Percentiles rank a stretch among this genome's conserved stretches.
Evolutionary conservation across 2,113 vertebrate species (phyloP).

Genomic region (Dicaeum eximium): DNA sequence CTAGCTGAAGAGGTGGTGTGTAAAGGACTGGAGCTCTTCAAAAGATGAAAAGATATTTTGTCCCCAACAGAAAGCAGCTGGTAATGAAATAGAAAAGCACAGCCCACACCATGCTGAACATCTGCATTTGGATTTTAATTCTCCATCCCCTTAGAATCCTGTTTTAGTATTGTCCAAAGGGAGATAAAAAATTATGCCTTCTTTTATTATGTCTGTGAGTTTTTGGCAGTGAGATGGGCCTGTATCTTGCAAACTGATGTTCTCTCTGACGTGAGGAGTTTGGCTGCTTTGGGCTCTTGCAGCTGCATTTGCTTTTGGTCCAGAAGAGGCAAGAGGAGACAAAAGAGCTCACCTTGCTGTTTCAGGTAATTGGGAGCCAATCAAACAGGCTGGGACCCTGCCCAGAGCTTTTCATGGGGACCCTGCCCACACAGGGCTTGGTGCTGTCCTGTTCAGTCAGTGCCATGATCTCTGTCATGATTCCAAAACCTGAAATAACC

Average conservation of each 20-base stretch:
- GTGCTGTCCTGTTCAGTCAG: background rate
- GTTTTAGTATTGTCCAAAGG: background rate
- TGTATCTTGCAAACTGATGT: background rate
- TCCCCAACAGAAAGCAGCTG: background rate
- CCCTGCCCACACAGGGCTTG: background rate
- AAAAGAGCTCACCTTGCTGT: background rate
- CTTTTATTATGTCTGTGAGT: background rate
- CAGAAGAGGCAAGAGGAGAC: background rate
- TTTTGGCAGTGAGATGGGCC: background rate
- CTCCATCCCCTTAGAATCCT: background rate
- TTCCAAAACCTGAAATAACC: background rate
- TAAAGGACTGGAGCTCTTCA: background rate
- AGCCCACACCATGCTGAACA: background rate
- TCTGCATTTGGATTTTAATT: background rate
- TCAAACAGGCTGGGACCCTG: background rate
- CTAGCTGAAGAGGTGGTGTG: background rate
- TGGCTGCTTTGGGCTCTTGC: background rate
- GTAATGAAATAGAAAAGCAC: background rate
- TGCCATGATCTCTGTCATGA: background rate
- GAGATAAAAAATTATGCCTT: background rate
- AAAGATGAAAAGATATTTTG: background rate
- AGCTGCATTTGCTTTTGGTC: background rate
- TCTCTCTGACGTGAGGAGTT: background rate
- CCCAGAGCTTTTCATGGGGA: background rate
- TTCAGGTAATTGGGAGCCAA: background rate